Evolutionary conservation across 2,888 invertebrate genomes (phyloP).

Genomic region (Hirtodrosophila alboralis): DNA sequence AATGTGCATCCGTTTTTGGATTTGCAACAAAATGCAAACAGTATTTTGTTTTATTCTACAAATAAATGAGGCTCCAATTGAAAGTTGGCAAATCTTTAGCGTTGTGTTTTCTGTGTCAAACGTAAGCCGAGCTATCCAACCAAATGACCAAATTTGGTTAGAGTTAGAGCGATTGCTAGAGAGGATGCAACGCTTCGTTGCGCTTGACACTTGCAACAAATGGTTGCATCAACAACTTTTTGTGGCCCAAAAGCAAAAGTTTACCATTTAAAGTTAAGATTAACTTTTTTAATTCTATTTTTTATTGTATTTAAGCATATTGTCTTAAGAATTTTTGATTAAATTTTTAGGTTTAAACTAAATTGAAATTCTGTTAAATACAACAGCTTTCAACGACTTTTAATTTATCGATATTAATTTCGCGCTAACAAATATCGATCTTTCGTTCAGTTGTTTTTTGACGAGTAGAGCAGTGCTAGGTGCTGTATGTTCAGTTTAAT

Average conservation of each 20-base stretch:
- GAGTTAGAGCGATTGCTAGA: constrained; percentile 29
- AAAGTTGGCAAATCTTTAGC: constrained; percentile 63
- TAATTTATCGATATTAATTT: no score
- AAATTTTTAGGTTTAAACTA: no score
- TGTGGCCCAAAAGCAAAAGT: constrained; percentile 11
- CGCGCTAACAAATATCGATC: no score
- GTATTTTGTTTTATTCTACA: constrained; percentile 60
- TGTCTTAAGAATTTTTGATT: no score
- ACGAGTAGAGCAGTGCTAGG: no score
- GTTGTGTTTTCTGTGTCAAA: constrained; percentile 66
- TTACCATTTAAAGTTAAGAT: constrained; percentile 2
- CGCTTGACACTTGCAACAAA: constrained; percentile 59
- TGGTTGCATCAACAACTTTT: constrained; percentile 58
- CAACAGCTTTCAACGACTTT: no score
- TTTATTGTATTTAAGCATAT: no score
- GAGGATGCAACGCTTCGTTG: constrained; percentile 71
- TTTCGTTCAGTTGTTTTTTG: no score
- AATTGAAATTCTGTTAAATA: no score
- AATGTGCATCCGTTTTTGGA: constrained; percentile 66
- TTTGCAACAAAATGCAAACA: constrained; percentile 47
- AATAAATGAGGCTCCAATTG: constrained; percentile 47
- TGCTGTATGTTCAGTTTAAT: no score
- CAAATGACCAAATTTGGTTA: constrained; percentile 41
- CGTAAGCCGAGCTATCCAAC: constrained; percentile 48
- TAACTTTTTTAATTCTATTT: no score